These are phyloP conservation scores for Octonoba sinensis DNA, from an alignment of 2,888 invertebrate species.

Conservation along the genomic window DNA sequence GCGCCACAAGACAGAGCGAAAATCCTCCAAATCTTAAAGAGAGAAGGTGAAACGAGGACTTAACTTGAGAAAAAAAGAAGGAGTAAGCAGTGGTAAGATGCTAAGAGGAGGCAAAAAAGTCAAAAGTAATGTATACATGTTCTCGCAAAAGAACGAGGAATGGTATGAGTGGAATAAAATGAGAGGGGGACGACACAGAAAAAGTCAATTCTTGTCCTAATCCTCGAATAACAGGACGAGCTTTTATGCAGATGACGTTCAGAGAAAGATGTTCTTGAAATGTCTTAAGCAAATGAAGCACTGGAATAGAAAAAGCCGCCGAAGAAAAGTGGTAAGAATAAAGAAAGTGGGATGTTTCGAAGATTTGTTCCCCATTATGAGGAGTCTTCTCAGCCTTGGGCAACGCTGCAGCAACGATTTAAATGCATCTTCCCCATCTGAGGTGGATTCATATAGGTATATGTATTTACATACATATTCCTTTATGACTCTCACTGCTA, in stretches of 20 bases:
- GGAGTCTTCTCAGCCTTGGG: constrained; percentile 42
- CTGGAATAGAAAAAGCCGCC: constrained; percentile 24
- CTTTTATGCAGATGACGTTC: constrained; percentile 49
- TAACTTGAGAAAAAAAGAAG: constrained; percentile 12
- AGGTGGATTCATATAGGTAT: not conserved
- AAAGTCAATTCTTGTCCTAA: constrained; percentile 28
- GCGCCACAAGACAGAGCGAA: constrained; percentile 36
- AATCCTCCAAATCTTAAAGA: constrained; percentile 38
- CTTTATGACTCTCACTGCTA: constrained; percentile 42
- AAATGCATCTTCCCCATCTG: constrained; percentile 30
- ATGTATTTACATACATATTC: constrained; percentile 8
- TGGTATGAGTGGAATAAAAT: constrained; percentile 33
- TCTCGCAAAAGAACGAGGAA: constrained; percentile 46
- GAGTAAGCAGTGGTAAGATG: constrained; percentile 12
- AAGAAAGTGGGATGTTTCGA: constrained; percentile 46
- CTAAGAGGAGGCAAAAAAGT: constrained; percentile 27
- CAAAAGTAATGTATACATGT: not conserved
- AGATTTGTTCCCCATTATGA: constrained; percentile 63
- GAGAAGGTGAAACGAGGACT: constrained; percentile 52
- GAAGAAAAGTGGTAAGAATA: constrained; percentile 38
- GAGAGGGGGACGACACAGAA: constrained; percentile 4
- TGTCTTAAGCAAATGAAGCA: constrained; percentile 62
- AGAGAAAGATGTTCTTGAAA: constrained; percentile 41
- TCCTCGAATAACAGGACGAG: constrained; percentile 37
- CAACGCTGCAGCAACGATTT: constrained; percentile 55